phyloP scores from a whole-genome alignment of 2,113 vertebrate species.

The Osmerus eperlanus region DNA sequence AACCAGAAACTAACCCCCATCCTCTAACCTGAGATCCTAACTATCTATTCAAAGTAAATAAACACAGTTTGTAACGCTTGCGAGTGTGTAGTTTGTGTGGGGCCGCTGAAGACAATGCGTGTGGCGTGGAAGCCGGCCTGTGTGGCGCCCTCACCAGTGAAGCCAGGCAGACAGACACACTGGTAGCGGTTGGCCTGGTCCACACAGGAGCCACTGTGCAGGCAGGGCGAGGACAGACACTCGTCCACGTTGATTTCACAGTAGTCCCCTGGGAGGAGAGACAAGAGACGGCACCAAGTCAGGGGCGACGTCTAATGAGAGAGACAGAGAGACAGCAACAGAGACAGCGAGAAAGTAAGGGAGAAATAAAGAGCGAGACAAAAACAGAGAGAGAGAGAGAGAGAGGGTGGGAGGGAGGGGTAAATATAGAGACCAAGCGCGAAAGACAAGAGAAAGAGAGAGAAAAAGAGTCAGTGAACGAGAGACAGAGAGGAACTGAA shows the following conservation, averaged over 20 bases:
- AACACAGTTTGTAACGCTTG: too few relatives aligned
- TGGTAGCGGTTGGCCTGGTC: conserved; percentile 67
- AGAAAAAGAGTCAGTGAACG: neutral
- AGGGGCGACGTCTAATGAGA: neutral
- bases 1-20: too few relatives aligned
- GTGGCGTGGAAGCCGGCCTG: neutral
- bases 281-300: neutral
- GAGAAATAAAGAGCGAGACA: neutral
- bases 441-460: neutral
- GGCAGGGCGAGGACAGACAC: conserved; percentile 71
- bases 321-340: neutral
- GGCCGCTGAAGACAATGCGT: neutral
- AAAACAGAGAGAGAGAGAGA: neutral
- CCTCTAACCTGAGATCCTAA: too few relatives aligned
- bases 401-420: neutral
- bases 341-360: neutral
- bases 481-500: neutral
- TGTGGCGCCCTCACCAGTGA: conserved; percentile 66
- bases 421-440: neutral
- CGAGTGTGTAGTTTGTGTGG: too few relatives aligned
- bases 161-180: conserved; percentile 68
- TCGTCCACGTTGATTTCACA: conserved; percentile 79
- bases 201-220: conserved; percentile 67
- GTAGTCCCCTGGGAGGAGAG: conserved; percentile 52
- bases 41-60: too few relatives aligned